Conservation (phyloP, 2,888 invertebrate genomes). For the Pachymerium ferrugineum region DNA sequence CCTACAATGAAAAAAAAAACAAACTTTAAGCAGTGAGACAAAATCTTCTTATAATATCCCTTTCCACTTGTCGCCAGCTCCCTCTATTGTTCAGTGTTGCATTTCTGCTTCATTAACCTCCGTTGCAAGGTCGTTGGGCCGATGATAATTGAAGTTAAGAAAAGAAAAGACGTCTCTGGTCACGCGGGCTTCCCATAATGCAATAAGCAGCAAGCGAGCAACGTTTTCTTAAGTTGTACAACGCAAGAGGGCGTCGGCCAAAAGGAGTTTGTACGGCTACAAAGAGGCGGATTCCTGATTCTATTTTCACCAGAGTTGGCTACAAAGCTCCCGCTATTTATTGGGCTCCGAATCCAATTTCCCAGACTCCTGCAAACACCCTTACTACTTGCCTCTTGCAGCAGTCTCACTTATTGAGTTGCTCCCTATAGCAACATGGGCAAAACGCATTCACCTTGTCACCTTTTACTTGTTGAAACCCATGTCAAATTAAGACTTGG, state of each 20-base stretch:
- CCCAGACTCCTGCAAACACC: not conserved
- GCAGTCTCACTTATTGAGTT: slow-evolving; percentile 27
- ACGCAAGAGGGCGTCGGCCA: slow-evolving; percentile 12
- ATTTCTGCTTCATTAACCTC: slow-evolving; percentile 18
- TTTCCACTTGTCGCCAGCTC: not conserved
- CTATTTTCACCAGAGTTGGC: slow-evolving; percentile 25
- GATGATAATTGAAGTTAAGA: slow-evolving; percentile 17
- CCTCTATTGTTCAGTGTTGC: not conserved
- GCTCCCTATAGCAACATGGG: not conserved
- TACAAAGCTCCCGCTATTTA: slow-evolving; percentile 27
- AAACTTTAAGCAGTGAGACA: not conserved
- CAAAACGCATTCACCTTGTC: slow-evolving; percentile 5
- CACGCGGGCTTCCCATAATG: slow-evolving; percentile 16
- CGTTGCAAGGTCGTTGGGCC: slow-evolving; percentile 15
- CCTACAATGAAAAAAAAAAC: too few species aligned
- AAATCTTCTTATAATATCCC: not conserved
- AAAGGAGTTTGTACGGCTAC: not conserved
- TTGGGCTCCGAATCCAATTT: slow-evolving; percentile 24
- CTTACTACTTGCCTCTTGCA: not conserved
- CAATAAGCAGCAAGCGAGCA: slow-evolving; percentile 11
- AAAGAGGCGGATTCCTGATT: slow-evolving; percentile 17
- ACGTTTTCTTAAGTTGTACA: slow-evolving; percentile 19
- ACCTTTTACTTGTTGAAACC: slow-evolving; percentile 27
- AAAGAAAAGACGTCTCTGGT: slow-evolving; percentile 20
- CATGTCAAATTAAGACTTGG: slow-evolving; percentile 23